phyloP scores from a whole-genome alignment of 2,113 vertebrate species.

The Chionodraco myersi region DNA sequence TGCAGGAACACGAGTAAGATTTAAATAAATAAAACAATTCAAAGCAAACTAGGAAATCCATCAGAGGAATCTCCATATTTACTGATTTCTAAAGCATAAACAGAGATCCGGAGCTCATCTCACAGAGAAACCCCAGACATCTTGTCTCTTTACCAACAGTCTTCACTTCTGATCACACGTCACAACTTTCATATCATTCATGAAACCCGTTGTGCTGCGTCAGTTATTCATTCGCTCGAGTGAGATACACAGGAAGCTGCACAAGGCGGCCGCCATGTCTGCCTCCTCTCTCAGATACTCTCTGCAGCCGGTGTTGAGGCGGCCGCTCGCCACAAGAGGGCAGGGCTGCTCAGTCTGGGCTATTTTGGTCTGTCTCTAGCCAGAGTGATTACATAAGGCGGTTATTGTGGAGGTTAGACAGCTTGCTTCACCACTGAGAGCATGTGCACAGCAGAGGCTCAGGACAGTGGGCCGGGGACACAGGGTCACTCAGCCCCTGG shows the following conservation, averaged over 20 bases:
- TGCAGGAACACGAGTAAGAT: background rate
- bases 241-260: constrained; percentile 28
- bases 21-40: background rate
- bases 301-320: constrained; percentile 34
- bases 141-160: background rate
- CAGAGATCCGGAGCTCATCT: background rate
- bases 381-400: constrained; percentile 79
- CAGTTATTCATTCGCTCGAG: background rate
- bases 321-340: constrained; percentile 74
- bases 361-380: constrained; percentile 79
- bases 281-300: constrained; percentile 18
- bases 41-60: background rate
- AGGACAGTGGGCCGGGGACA: constrained; percentile 48
- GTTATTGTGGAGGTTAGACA: constrained; percentile 75
- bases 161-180: background rate
- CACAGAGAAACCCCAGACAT: background rate
- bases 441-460: constrained; percentile 59
- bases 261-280: constrained; percentile 52
- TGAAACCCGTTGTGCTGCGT: background rate
- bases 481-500: constrained; percentile 25
- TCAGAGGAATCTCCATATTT: background rate
- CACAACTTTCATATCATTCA: background rate
- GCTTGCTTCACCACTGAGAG: constrained; percentile 71
- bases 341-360: constrained; percentile 74
- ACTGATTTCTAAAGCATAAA: background rate